These are phyloP conservation scores for Donacobius atricapilla DNA, from an alignment of 2,113 vertebrate genomes.

Conservation along the genomic window DNA sequence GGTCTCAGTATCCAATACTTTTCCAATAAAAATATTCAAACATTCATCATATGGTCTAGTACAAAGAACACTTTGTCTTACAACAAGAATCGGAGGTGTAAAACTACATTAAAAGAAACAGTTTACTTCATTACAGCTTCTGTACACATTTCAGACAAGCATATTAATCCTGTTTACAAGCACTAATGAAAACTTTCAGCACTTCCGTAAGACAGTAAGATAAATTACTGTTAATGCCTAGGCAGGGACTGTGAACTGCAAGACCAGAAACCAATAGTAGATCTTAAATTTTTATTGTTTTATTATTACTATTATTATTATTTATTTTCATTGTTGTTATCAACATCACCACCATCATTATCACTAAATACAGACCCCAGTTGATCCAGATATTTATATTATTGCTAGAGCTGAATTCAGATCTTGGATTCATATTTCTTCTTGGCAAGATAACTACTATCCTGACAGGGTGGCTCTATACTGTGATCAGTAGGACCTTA, in stretches of 20 bases:
- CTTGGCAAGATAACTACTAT: neutral
- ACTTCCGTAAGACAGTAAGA: neutral
- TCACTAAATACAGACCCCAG: neutral
- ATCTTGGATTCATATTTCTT: neutral
- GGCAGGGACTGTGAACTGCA: neutral
- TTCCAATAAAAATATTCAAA: neutral
- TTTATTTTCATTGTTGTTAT: neutral
- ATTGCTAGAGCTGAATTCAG: neutral
- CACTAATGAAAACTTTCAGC: neutral
- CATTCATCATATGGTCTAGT: neutral
- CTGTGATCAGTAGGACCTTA: neutral
- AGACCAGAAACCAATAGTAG: neutral
- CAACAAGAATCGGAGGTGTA: neutral
- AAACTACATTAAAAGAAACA: neutral
- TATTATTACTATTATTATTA: neutral
- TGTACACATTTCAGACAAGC: neutral
- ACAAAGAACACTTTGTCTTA: neutral
- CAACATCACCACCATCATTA: neutral
- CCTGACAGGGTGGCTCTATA: neutral
- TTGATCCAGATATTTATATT: neutral
- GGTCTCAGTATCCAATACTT: neutral
- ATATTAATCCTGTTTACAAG: neutral
- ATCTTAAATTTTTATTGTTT: neutral
- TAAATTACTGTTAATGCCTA: neutral
- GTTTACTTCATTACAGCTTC: neutral